A percentile compares a stretch with the other conserved stretches of the same genome.
These are phyloP conservation scores for Poecilia velifera DNA, from an alignment of 2,797 vertebrate species.

Conservation along the genomic window DNA sequence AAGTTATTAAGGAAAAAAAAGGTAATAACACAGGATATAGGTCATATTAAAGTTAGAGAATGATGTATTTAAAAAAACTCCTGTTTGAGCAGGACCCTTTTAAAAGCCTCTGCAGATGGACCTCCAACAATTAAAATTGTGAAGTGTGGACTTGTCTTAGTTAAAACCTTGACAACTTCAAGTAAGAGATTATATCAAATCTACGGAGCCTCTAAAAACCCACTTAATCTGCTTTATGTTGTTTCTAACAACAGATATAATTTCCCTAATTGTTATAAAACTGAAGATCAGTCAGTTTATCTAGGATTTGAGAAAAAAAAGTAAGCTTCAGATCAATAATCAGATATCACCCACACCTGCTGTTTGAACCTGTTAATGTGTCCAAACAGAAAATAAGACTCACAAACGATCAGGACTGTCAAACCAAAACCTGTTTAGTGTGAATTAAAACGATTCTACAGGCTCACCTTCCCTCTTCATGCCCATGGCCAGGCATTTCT, in stretches of 20 bases:
- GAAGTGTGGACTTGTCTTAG: neutral
- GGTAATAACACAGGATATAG: neutral
- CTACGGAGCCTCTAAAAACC: neutral
- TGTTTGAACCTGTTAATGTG: neutral
- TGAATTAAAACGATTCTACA: conserved; percentile 2
- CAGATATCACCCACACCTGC: neutral
- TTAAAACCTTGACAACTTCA: neutral
- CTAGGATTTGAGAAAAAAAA: neutral
- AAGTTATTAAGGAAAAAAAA: neutral
- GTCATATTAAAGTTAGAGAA: neutral
- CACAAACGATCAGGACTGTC: neutral
- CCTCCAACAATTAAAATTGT: neutral
- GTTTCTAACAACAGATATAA: neutral
- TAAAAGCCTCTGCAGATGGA: neutral
- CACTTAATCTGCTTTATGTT: neutral
- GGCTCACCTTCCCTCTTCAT: conserved; percentile 95
- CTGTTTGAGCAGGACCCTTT: neutral
- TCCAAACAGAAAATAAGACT: neutral
- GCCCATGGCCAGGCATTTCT: conserved; percentile 96
- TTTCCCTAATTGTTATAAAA: neutral
- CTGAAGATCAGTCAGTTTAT: neutral
- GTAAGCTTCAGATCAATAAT: neutral
- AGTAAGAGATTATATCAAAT: neutral
- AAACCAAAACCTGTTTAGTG: neutral
- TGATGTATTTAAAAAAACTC: neutral